Conservation (phyloP, 1,140 invertebrate genomes). For the Drosophila equinoxialis region DNA sequence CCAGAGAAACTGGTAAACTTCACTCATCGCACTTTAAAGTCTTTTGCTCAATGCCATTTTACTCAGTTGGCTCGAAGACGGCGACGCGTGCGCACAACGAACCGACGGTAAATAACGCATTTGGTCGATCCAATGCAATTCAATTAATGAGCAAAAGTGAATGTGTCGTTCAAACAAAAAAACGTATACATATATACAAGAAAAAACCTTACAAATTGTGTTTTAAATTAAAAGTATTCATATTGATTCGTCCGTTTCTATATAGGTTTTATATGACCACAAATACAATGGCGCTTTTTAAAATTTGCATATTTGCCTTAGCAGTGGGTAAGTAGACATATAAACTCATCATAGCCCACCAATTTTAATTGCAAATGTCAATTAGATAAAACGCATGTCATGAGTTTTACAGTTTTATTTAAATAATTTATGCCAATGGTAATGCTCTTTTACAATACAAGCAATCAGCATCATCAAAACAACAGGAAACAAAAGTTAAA, state of each 20-base stretch:
- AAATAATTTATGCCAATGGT: neutral
- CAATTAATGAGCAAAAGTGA: slow-evolving; percentile 13
- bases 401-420: neutral
- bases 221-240: neutral
- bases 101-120: slow-evolving; percentile 45
- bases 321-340: slow-evolving; percentile 65
- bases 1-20: slow-evolving; percentile 38
- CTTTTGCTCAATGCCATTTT: slow-evolving; percentile 10
- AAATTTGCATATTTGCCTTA: slow-evolving; percentile 78
- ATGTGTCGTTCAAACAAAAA: slow-evolving; percentile 24
- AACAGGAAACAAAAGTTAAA: slow-evolving; percentile 11
- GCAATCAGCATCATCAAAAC: slow-evolving; percentile 7
- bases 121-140: slow-evolving; percentile 17
- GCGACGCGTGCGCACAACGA: slow-evolving; percentile 55
- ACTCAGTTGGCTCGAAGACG: slow-evolving; percentile 53
- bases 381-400: slow-evolving; percentile 23
- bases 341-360: neutral
- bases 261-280: slow-evolving; percentile 50
- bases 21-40: slow-evolving; percentile 39
- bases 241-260: slow-evolving; percentile 49
- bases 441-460: slow-evolving; percentile 26
- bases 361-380: slow-evolving; percentile 44
- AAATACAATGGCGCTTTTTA: slow-evolving; percentile 71
- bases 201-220: neutral
- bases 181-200: neutral